Evolutionary conservation across 2,888 invertebrate species (phyloP).

Genomic region (Tigriopus californicus): DNA sequence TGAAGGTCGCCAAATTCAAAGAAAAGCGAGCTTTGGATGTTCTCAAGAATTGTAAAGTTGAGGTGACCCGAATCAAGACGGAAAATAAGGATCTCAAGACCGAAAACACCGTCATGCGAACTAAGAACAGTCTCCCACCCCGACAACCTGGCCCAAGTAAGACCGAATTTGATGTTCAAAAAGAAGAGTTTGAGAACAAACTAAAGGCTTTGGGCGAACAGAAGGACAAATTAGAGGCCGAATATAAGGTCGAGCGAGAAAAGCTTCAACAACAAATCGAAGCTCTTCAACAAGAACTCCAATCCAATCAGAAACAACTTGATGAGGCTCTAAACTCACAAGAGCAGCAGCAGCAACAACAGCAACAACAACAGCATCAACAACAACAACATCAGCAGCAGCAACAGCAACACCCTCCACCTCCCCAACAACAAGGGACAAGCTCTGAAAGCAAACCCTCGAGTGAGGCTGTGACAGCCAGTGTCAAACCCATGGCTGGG

Average conservation of each 20-base stretch:
- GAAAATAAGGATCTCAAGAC: conserved; percentile 36
- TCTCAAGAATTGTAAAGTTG: conserved; percentile 50
- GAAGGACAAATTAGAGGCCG: conserved; percentile 35
- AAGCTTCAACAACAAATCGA: conserved; percentile 19
- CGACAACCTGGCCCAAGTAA: conserved; percentile 19
- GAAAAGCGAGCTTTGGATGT: conserved; percentile 46
- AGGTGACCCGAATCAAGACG: conserved; percentile 51
- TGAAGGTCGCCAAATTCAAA: conserved; percentile 33
- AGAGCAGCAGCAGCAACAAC: conserved; percentile 17
- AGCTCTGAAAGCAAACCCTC: conserved; percentile 29
- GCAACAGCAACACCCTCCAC: conserved; percentile 16
- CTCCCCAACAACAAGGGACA: conserved; percentile 40
- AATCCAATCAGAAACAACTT: no score
- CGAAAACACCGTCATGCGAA: background rate
- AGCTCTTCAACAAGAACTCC: conserved; percentile 13
- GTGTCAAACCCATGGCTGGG: conserved; percentile 58
- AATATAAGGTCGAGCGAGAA: conserved; percentile 19
- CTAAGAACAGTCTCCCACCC: background rate
- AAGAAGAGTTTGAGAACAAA: conserved; percentile 3
- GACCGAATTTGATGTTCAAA: background rate
- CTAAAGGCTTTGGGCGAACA: background rate
- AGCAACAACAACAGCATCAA: conserved; percentile 8
- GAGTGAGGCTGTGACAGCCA: conserved; percentile 41
- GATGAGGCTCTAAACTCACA: conserved; percentile 22
- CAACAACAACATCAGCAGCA: conserved; percentile 17